Evolutionary conservation across 1,140 invertebrate genomes (phyloP), one percentile per base, ranked within the genome.

Genomic region (Leptestheria dahalacensis): DNA sequence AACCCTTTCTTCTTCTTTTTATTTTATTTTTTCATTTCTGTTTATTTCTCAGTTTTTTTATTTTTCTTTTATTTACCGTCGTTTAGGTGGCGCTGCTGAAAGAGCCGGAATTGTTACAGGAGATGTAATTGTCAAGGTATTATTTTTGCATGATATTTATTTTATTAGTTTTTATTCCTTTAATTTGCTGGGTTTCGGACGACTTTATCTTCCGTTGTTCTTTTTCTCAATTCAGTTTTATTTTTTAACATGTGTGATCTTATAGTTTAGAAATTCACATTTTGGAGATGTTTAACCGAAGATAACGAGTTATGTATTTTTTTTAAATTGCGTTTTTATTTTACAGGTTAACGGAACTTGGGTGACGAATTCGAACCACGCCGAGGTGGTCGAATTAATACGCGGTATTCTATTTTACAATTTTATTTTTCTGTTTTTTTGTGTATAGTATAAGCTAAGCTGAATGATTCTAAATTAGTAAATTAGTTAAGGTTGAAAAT

Each of bases 31-130:
- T 6, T 57, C 18, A 50, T 24, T 57, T n/a, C 15, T 12, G 20
- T 3, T 11, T 15, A 29, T 26, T 2, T 28, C 23, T 23, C 46
- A 54, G 51, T 46, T 52, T 63, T 63, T 60, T 63, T 57, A 62
- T 63, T 50, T 54, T 49, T 41, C 61, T 54, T 54, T 54, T 65
- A 11, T 33, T 28, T 75, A 75, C 20, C n/a, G n/a, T n/a, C n/a
- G n/a, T n/a, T n/a, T 70, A 87, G 86, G 91, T 73, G 93, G 94
- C 64, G 89, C 94, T 63, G 93, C 94, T 61, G 89, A 88, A 71
- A 83, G 83, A 69, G 91, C 92, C 64, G 92, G 94, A 49, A 84
- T 97, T 62, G 86, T 91, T 62, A 80, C 87, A 63, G 91, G 89
- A 25, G 94, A 98, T 76, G 85, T 87, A 74, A 96, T 98, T 68